A percentile compares a stretch with the other conserved stretches of the same genome.
Conservation (phyloP, 2,888 invertebrate species). For the Tenthredo mesomela region DNA sequence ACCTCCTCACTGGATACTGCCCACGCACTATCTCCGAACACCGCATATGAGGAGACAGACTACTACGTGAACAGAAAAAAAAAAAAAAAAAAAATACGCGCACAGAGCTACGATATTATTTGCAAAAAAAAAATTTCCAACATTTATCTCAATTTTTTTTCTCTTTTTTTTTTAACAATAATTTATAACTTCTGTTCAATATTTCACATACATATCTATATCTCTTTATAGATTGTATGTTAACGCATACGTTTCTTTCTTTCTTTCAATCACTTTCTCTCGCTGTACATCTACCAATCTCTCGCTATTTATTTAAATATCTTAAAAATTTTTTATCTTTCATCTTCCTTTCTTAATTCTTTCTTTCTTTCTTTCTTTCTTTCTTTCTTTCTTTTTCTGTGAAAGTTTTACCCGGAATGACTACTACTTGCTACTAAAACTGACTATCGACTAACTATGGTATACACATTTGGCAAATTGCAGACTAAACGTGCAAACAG, state of each 20-base stretch:
- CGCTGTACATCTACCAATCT: not conserved
- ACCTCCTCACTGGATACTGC: not conserved
- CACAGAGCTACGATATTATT: conserved; percentile 31
- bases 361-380: not conserved
- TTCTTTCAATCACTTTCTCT: conserved; percentile 15
- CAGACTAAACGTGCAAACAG: not conserved
- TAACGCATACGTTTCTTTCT: not conserved
- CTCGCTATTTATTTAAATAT: not conserved
- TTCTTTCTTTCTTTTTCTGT: conserved; percentile 22
- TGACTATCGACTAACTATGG: conserved; percentile 35
- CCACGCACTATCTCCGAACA: not conserved
- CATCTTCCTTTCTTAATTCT: not conserved
- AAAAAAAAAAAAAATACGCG: conserved; percentile 13
- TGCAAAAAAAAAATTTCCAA: not conserved
- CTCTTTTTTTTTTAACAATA: not conserved
- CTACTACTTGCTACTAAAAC: conserved; percentile 43
- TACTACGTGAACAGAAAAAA: conserved; percentile 51
- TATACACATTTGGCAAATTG: not conserved
- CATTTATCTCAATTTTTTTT: not conserved
- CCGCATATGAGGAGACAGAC: conserved; percentile 12
- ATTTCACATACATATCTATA: not conserved
- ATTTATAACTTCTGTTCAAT: not conserved
- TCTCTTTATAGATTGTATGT: not conserved
- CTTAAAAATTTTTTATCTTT: not conserved
- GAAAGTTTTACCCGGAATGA: conserved; percentile 44